Evolutionary conservation across 2,113 vertebrate species (phyloP).

Genomic region (Gila orcuttii): DNA sequence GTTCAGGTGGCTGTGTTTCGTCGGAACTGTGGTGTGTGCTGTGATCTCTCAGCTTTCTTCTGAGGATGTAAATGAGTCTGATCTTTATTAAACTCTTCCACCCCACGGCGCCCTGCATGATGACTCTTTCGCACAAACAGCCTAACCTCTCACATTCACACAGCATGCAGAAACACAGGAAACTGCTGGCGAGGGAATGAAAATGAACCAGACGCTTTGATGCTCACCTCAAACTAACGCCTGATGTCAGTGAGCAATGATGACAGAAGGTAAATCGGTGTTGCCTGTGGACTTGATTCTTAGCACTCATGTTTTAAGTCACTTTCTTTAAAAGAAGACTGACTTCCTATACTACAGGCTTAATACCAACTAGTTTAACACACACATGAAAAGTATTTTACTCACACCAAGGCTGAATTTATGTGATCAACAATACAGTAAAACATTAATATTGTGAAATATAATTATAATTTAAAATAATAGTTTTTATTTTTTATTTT

Average conservation of each 20-base stretch:
- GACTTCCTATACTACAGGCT: background rate
- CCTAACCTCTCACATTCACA: slow-evolving; percentile 14
- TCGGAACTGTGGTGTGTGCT: background rate
- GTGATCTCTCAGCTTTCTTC: slow-evolving; percentile 27
- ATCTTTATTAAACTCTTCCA: slow-evolving; percentile 46
- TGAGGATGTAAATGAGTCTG: slow-evolving; percentile 47
- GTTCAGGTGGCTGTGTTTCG: background rate
- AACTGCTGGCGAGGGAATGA: slow-evolving; percentile 6
- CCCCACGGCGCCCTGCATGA: slow-evolving; percentile 8
- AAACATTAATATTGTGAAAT: too few species aligned
- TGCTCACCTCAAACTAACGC: slow-evolving; percentile 21
- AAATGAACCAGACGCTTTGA: slow-evolving; percentile 27
- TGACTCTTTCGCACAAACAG: slow-evolving; percentile 26
- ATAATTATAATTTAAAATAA: too few species aligned
- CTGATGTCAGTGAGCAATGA: background rate
- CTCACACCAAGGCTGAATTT: too few species aligned
- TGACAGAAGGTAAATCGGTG: background rate
- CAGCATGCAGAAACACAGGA: slow-evolving; percentile 5
- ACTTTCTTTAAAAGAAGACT: background rate
- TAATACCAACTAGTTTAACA: background rate
- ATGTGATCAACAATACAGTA: too few species aligned
- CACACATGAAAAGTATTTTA: background rate
- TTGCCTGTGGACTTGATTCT: background rate
- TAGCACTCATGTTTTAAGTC: background rate
- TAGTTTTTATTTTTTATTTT: too few species aligned